These are phyloP conservation scores for Drosophila navojoa DNA, from an alignment of 1,140 invertebrate species.

Conservation along the genomic window DNA sequence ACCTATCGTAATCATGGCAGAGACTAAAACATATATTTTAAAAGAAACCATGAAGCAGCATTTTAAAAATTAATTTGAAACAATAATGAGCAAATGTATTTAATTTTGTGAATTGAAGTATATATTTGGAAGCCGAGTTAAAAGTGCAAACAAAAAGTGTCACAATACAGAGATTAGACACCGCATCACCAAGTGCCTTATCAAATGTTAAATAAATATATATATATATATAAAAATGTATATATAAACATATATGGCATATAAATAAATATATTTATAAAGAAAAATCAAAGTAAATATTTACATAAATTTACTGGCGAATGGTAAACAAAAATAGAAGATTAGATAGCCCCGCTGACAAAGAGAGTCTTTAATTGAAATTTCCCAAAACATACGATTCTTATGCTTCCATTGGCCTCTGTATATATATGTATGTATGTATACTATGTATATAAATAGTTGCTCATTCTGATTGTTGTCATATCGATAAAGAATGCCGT, in stretches of 20 bases:
- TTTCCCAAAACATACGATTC: too few relatives aligned
- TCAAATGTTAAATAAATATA: constrained; percentile 6
- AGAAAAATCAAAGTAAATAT: neutral
- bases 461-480: neutral
- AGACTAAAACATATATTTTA: neutral
- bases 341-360: neutral
- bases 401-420: neutral
- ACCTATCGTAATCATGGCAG: constrained; percentile 10
- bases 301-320: neutral
- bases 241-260: neutral
- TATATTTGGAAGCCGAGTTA: neutral
- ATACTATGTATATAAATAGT: too few relatives aligned
- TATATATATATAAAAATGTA: neutral
- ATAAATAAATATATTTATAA: neutral
- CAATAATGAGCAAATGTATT: too few relatives aligned
- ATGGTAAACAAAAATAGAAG: neutral
- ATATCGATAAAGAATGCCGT: neutral
- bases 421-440: neutral
- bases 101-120: too few relatives aligned
- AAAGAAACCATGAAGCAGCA: neutral
- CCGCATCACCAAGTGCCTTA: neutral
- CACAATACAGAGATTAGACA: neutral
- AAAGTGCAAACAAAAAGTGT: neutral
- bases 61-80: too few relatives aligned
- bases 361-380: too few relatives aligned